These are phyloP conservation scores for Tenebrosternarchus preto DNA, from an alignment of 2,113 vertebrate species.

Conservation along the genomic window DNA sequence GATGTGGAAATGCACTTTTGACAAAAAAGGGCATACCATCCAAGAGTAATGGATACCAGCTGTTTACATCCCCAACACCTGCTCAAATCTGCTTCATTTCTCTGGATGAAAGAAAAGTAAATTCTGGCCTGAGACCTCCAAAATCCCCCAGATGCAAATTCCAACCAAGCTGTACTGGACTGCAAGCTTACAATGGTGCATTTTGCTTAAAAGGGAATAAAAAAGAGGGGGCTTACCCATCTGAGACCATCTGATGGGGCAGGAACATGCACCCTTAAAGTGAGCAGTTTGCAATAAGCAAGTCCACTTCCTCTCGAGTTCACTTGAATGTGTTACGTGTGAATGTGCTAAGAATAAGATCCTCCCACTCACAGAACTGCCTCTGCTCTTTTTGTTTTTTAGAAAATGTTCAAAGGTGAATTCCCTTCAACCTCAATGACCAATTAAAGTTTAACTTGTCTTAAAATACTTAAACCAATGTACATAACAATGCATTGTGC, in stretches of 20 bases:
- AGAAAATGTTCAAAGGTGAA: conserved; percentile 10
- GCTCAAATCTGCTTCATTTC: conserved; percentile 3
- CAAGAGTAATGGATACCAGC: background rate
- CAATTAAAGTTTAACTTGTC: background rate
- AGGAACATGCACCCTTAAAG: conserved; percentile 17
- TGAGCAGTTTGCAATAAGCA: conserved; percentile 39
- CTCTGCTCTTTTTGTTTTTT: background rate
- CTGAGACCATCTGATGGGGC: conserved; percentile 36
- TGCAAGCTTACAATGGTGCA: background rate
- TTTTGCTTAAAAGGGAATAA: background rate
- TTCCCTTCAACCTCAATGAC: background rate
- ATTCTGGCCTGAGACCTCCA: background rate
- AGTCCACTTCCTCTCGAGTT: conserved; percentile 54
- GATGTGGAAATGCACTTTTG: too few species aligned
- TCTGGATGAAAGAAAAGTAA: background rate
- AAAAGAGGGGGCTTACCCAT: conserved; percentile 53
- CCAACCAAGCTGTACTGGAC: background rate
- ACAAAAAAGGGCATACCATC: too few species aligned
- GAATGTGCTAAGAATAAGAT: conserved; percentile 40
- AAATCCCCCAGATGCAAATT: conserved; percentile 17
- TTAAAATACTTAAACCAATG: too few species aligned
- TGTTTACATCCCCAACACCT: background rate
- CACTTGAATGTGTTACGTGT: conserved; percentile 9
- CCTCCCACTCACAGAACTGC: conserved; percentile 49
- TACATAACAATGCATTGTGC: too few species aligned